Evolutionary conservation across 1,140 invertebrate species (phyloP).

Genomic region (Drosophila pachea): DNA sequence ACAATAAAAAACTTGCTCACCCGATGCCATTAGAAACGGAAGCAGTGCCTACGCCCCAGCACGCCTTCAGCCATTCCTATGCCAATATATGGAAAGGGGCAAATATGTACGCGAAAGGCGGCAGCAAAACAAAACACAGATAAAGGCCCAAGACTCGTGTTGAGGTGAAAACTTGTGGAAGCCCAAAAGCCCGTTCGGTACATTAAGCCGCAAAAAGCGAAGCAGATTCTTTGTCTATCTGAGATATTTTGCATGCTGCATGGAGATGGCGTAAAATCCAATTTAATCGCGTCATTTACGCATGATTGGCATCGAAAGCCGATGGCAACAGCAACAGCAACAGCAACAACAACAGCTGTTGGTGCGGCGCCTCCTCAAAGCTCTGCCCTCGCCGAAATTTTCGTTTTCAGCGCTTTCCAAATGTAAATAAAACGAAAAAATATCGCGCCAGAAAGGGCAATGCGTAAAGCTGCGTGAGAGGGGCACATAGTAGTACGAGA

Average conservation of each 20-base stretch:
- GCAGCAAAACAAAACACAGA: conserved; percentile 34
- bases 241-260: conserved; percentile 59
- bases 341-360: too few species aligned
- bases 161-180: conserved; percentile 61
- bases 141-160: conserved; percentile 21
- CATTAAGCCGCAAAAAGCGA: background rate
- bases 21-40: conserved; percentile 67
- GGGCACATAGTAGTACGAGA: background rate
- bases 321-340: conserved; percentile 32
- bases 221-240: conserved; percentile 9
- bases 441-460: conserved; percentile 35
- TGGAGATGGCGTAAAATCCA: conserved; percentile 65
- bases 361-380: conserved; percentile 18
- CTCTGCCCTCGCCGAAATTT: conserved; percentile 22
- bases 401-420: conserved; percentile 57
- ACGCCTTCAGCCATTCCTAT: conserved; percentile 48
- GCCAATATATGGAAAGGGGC: too few species aligned
- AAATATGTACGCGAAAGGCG: conserved; percentile 28
- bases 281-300: conserved; percentile 77
- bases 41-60: conserved; percentile 48
- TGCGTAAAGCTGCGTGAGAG: conserved; percentile 33
- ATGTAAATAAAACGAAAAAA: conserved; percentile 75
- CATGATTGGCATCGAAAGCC: conserved; percentile 71
- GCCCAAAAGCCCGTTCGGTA: conserved; percentile 25
- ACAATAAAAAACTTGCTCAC: conserved; percentile 59